Evolutionary conservation across 2,797 vertebrate genomes (phyloP).

Genomic region (Adelosebastes latens): DNA sequence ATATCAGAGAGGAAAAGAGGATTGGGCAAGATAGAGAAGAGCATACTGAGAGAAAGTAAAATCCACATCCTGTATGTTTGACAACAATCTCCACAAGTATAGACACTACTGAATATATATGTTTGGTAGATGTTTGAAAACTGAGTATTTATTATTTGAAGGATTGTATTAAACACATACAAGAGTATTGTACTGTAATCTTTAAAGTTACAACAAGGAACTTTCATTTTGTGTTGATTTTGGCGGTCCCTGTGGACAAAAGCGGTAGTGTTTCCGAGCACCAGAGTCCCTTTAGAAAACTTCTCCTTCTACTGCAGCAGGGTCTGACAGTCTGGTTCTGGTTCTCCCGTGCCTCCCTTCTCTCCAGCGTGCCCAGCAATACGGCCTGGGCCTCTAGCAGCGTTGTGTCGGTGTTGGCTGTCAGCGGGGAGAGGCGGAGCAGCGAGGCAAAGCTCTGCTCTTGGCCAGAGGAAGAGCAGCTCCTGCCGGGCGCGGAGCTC

Average conservation of each 20-base stretch:
- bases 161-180: neutral
- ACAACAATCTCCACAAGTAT: neutral
- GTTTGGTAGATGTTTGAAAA: neutral
- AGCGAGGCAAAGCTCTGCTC: too few species aligned
- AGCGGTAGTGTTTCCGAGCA: too few species aligned
- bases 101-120: neutral
- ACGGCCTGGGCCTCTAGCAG: neutral
- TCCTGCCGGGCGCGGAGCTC: too few species aligned
- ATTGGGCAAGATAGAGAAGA: conserved; percentile 17
- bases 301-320: neutral
- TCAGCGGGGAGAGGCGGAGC: neutral
- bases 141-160: neutral
- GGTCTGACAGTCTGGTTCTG: neutral
- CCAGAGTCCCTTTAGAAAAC: neutral
- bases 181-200: neutral
- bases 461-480: too few species aligned
- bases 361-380: neutral
- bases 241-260: too few species aligned
- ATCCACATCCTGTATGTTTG: neutral
- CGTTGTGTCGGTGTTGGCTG: neutral
- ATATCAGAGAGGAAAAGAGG: conserved; percentile 32
- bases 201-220: neutral
- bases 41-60: conserved; percentile 14
- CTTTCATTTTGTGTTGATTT: too few species aligned
- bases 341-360: neutral